These are phyloP conservation scores for Myripristis murdjan DNA, from an alignment of 2,797 vertebrate species.

Conservation along the genomic window DNA sequence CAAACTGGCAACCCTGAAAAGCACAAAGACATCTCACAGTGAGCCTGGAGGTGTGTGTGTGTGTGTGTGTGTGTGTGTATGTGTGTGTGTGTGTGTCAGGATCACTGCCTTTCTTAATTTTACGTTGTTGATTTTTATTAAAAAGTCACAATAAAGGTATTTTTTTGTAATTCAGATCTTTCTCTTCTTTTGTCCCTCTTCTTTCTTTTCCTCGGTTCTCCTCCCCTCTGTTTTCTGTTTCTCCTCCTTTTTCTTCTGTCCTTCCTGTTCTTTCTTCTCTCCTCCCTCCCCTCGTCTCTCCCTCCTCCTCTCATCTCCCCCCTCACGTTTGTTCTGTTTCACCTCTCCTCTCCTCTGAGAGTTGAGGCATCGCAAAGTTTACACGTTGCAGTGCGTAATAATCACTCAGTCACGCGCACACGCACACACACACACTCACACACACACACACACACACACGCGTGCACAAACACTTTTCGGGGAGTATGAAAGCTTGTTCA, in stretches of 20 bases:
- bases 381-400: background rate
- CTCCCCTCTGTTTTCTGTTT: background rate
- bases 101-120: no score
- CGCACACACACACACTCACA: background rate
- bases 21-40: no score
- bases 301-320: background rate
- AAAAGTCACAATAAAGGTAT: no score
- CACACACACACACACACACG: constrained; percentile 12
- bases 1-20: no score
- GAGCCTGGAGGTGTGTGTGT: no score
- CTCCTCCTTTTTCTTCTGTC: background rate
- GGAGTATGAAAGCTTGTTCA: constrained; percentile 62
- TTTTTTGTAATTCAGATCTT: no score
- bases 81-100: no score
- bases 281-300: background rate
- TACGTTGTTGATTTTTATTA: no score
- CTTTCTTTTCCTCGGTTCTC: background rate
- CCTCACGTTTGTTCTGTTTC: background rate
- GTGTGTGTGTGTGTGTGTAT: no score
- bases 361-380: constrained; percentile 42
- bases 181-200: background rate
- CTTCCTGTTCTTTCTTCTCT: no score
- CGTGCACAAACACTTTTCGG: no score
- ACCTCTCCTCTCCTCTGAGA: background rate
- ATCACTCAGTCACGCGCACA: constrained; percentile 10